Evolutionary conservation across 2,797 vertebrate species (phyloP), one percentile per base, ranked within the genome.

Genomic region (Sus cebifrons): DNA sequence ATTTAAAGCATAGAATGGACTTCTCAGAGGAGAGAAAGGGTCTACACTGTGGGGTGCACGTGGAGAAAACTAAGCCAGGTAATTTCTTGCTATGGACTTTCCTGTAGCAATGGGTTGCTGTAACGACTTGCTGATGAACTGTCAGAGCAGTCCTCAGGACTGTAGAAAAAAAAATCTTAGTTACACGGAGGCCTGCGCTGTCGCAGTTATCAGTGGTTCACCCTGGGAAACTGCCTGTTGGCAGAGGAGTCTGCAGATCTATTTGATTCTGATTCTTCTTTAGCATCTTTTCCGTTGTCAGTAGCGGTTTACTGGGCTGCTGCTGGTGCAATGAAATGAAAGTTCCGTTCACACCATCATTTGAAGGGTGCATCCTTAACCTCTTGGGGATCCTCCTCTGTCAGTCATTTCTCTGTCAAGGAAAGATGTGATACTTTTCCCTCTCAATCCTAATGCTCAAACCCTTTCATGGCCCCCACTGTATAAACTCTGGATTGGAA

Each of bases 181-280:
- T 70, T 74, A 79, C 3, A 15, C 54, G 5, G 60, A 73, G 70
- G 44, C 5, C 27, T 17, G 5, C 10, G 11, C 6, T 25, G 58
- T 78, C 68, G 71, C 78, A 64, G 0, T 18, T 85, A 27, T 67
- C 67, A 54, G 18, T 67, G 78, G n/a, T 27, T 75, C 62, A 85
- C 67, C 29, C 23, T 9, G 18, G 67, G 64, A 56, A 71, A 21
- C 52, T 64, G 32, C 44, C 74, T 56, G 25, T 29, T 92, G 60
- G 16, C 20, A 17, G 52, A 65, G 40, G 32, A 79, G 13, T 36
- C 36, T 52, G 29, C 9, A 60, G 18, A 83, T 78, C 23, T 96
- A 16, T 77, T 64, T 94, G 74, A 83, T 78, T 44, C 16, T 10
- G 23, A 81, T 87, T 58, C 83, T 96, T 93, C 21, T 77, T 68